Percentiles rank a stretch among this genome's conserved stretches.
These are phyloP conservation scores for Leucophenga maculata DNA, from an alignment of 2,888 invertebrate genomes.

Conservation along the genomic window DNA sequence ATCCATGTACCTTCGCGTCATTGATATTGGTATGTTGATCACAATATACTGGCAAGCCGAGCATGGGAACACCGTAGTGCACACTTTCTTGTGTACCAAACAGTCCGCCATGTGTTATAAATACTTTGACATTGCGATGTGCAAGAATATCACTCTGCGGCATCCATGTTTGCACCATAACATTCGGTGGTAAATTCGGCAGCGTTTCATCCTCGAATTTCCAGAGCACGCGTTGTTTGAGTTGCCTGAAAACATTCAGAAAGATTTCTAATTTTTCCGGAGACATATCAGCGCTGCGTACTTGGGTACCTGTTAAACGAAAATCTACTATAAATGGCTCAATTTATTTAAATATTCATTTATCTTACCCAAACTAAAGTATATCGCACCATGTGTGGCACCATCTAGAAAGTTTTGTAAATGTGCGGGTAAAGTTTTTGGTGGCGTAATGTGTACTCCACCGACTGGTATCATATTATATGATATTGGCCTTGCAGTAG, in stretches of 20 bases:
- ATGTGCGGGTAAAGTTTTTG: constrained; percentile 55
- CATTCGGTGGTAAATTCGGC: constrained; percentile 48
- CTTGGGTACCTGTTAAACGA: too few species aligned
- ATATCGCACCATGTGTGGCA: constrained; percentile 70
- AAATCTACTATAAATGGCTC: too few species aligned
- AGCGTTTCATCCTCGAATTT: constrained; percentile 60
- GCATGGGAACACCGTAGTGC: constrained; percentile 68
- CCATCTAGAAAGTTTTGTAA: constrained; percentile 68
- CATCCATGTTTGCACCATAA: constrained; percentile 59
- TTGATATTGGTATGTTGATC: constrained; percentile 62
- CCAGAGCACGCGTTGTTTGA: too few species aligned
- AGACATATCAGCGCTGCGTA: constrained; percentile 61
- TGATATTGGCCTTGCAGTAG: constrained; percentile 68
- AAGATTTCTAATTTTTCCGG: constrained; percentile 46
- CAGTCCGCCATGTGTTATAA: constrained; percentile 74
- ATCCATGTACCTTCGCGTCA: constrained; percentile 55
- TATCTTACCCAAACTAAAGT: constrained; percentile 73
- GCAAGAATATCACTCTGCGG: constrained; percentile 66
- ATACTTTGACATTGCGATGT: constrained; percentile 71
- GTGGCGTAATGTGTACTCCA: constrained; percentile 60
- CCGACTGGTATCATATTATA: constrained; percentile 66
- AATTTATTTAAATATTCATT: too few species aligned
- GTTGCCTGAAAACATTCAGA: constrained; percentile 54
- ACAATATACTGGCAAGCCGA: constrained; percentile 67
- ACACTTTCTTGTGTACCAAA: constrained; percentile 71